Percentiles rank a stretch among this genome's conserved stretches.
These are phyloP conservation scores for Clarias macrocephalus DNA, from an alignment of 2,113 vertebrate genomes.

Conservation along the genomic window DNA sequence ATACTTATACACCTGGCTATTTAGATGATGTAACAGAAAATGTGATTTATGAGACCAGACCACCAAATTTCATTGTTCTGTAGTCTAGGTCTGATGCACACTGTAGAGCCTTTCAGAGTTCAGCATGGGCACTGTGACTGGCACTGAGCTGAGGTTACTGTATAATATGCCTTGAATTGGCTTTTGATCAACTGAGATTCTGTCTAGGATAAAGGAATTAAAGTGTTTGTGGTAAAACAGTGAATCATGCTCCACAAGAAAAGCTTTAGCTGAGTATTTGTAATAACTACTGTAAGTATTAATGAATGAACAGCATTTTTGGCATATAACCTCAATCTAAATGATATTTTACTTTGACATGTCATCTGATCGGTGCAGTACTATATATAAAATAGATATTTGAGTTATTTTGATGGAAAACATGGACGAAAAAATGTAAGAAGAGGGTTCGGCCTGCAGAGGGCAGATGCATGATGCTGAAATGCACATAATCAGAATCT, in stretches of 20 bases:
- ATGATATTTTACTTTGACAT: neutral
- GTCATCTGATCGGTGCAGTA: neutral
- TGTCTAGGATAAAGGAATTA: neutral
- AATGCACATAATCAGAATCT: neutral
- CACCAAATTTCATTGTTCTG: no score
- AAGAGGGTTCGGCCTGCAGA: slow-evolving; percentile 1
- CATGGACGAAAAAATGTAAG: neutral
- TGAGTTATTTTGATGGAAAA: neutral
- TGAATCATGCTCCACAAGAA: neutral
- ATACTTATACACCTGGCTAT: no score
- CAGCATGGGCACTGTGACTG: no score
- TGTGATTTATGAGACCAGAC: no score
- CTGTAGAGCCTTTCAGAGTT: no score
- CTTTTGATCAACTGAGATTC: neutral
- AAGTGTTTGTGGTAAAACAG: neutral
- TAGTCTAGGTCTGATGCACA: no score
- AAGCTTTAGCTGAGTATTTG: neutral
- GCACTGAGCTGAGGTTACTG: no score
- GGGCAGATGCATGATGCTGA: slow-evolving; percentile 18
- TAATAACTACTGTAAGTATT: no score
- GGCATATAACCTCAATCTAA: neutral
- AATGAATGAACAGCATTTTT: neutral
- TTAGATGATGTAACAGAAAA: no score
- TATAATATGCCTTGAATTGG: neutral
- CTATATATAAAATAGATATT: neutral